Evolutionary conservation across 2,797 vertebrate species (phyloP), one percentile per base, ranked within the genome.

Genomic region (Gymnoscopelus microlampas): DNA sequence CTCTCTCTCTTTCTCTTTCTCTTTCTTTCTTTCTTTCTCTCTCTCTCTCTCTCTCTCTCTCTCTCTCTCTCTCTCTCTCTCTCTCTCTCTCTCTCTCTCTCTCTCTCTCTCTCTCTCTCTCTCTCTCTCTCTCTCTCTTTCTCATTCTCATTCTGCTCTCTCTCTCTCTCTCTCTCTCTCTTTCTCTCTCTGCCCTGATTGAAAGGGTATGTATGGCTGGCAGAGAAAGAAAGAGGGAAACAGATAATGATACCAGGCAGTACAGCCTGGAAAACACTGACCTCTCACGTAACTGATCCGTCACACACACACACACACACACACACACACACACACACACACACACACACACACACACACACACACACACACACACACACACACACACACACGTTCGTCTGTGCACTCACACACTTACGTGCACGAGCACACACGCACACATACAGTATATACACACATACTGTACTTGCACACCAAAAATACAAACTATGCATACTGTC

Each of bases 261-360:
- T 53, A 76, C 68, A 80, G 81, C 81, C 72, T 90, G 88, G 90
- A 90, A 92, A 93, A 90, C 60, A 19, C 66, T 87, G 87, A 88
- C 88, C 89, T 89, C 70, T 88, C 72, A 74, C 66, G 35, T 79
- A 82, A 58, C 73, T 73, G 66, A 78, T 84, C 79, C 39, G 51
- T 70, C 68, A 64, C 57, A 65, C 63, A 58, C 60, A 13, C 39
- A 10, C n/a, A 19, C 32, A 24, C 32, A 61, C 14, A 49, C 26
- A 65, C 72, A 61, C 77, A 62, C 71, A 55, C 68, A 54, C 61
- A 62, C 35, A 71, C 71, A 65, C 63, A 70, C 71, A 67, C 61
- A 64, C 63, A 74, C 63, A 57, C 39, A 63, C 49, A 54, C 51
- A 53, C 24, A 15, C 68, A 63, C 49, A 24, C 66, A 47, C 62